Conservation (phyloP, 2,888 invertebrate species). For the Sepioteuthis lessoniana region DNA sequence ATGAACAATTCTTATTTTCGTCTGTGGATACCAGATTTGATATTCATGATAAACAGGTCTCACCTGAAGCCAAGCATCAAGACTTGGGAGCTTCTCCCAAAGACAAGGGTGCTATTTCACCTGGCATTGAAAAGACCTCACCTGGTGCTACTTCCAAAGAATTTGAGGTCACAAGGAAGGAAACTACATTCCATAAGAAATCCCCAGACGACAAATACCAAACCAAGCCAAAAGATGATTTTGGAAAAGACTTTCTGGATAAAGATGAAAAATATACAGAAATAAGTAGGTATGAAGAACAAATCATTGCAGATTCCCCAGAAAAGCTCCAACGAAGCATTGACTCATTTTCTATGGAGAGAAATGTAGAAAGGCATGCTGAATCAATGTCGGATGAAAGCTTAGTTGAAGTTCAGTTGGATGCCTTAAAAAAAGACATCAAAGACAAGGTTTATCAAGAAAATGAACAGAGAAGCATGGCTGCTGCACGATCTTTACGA, state of each 20-base stretch:
- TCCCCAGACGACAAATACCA: neutral
- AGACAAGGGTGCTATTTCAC: neutral
- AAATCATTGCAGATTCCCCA: conserved; percentile 45
- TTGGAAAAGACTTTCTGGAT: neutral
- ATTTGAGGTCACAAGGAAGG: neutral
- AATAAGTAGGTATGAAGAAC: conserved; percentile 38
- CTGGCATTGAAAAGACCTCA: conserved; percentile 2
- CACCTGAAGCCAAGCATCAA: neutral
- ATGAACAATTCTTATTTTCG: neutral
- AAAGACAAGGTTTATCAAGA: neutral
- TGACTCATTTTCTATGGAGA: neutral
- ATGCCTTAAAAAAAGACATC: conserved; percentile 11
- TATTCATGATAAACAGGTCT: neutral
- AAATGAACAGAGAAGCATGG: neutral
- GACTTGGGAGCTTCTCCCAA: neutral
- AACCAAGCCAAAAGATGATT: neutral
- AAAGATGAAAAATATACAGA: conserved; percentile 40
- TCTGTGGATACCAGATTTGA: neutral
- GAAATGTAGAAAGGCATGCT: neutral
- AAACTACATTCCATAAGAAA: neutral
- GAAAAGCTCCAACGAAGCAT: conserved; percentile 17
- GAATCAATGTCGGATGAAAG: conserved; percentile 34
- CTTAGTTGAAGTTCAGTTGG: neutral
- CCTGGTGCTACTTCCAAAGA: neutral
- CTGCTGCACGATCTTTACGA: neutral